Evolutionary conservation across 2,797 vertebrate genomes (phyloP), one percentile per base, ranked within the genome.

Genomic region (Neoniphon sammara): DNA sequence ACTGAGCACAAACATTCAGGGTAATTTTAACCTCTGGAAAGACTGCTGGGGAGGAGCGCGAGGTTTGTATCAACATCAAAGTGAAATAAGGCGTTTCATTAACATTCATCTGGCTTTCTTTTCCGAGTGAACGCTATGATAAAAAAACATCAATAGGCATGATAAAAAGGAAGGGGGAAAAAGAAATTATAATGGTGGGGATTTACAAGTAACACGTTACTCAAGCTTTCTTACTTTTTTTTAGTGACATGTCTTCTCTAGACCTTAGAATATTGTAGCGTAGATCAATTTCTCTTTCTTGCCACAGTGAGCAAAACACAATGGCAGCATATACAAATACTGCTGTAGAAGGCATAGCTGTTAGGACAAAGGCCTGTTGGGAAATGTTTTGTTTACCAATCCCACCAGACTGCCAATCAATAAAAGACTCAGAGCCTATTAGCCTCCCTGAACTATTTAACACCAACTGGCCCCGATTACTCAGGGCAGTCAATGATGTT

Each of bases 381-480:
- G 87, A 90, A 89, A 91, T 87, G 80, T 87, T 92, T 89, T 89
- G 89, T 91, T 91, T 91, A 89, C 90, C 85, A 86, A 80, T 90
- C 77, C 85, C 88, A 89, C 80, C 89, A 85, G 75, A 84, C 78
- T 78, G 64, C 65, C 85, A 90, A 93, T 95, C 94, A 92, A 94
- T 95, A 92, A 77, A 85, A 87, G 83, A 85, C 89, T 90, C 83
- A 80, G 72, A 91, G 87, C 91, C 87, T 89, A 92, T 94, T 94
- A 94, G 88, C 92, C 89, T 80, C 58, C 83, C 61, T 92, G 92
- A 94, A 94, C 93, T 93, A 85, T 92, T 94, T 93, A 93, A 92
- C 91, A 92, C 85, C 79, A 78, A 79, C 84, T 88, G 85, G 77
- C 89, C 90, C 81, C 87, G 68, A 92, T 93, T 91, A 91, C 91